Percentiles rank a stretch among this genome's conserved stretches.
phyloP scores from a whole-genome alignment of 2,888 invertebrate genomes.

The Platycheirus albimanus region DNA sequence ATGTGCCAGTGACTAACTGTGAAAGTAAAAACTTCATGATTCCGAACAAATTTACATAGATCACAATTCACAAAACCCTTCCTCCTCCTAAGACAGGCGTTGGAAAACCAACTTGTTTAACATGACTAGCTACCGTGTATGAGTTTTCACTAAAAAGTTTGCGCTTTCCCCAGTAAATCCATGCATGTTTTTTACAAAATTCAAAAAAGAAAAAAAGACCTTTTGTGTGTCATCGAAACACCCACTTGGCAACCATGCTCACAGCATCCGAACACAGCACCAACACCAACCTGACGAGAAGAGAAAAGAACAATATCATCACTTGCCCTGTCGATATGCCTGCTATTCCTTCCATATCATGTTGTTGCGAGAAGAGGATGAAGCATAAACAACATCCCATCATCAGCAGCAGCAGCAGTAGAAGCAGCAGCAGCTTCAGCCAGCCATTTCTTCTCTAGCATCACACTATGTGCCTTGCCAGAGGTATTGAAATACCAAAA shows the following conservation, averaged over 20 bases:
- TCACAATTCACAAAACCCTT: no score
- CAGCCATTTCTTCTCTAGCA: slow-evolving; percentile 28
- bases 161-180: no score
- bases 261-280: not conserved
- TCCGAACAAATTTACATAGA: no score
- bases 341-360: slow-evolving; percentile 44
- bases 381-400: slow-evolving; percentile 51
- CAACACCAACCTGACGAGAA: slow-evolving; percentile 16
- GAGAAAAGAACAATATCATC: slow-evolving; percentile 66
- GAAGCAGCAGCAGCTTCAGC: no score
- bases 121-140: no score
- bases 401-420: slow-evolving; percentile 13
- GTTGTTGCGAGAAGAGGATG: slow-evolving; percentile 63
- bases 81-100: no score
- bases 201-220: no score
- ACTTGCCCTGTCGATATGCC: slow-evolving; percentile 65
- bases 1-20: no score
- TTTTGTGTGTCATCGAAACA: not conserved
- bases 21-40: no score
- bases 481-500: slow-evolving; percentile 64
- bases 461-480: not conserved
- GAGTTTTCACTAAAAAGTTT: no score
- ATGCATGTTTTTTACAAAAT: no score
- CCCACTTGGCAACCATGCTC: slow-evolving; percentile 1
- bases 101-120: no score